Evolutionary conservation across 2,797 vertebrate species (phyloP), one percentile per base, ranked within the genome.

Genomic region (Rhyacichthys aspro): DNA sequence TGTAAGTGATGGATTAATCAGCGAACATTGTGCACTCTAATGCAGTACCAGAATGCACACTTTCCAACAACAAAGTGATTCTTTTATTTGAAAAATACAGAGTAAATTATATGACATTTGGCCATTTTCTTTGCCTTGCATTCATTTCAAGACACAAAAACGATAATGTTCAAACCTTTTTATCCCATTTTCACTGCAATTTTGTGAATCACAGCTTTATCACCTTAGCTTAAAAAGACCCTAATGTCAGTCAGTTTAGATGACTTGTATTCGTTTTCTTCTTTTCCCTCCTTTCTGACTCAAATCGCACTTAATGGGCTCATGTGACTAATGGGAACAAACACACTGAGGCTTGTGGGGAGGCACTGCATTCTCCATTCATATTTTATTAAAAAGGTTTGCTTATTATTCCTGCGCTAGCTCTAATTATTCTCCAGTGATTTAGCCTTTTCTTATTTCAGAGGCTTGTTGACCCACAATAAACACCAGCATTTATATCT

Each of bases 321-420:
- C 32, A 18, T 50, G 17, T 37, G 33, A 11, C 28, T 50, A 11
- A 50, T 50, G 33, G 37, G 9, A 38, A 11, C 37, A 11, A 38
- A 14, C 37, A 37, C 11, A 48, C n/a, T 32, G 14, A 33, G 23
- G 23, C 23, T 8, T 48, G 10, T 48, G 19, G 12, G 12, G 38
- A 43, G 32, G 12, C 8, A 15, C 5, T 52, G 74, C n/a, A n/a
- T 46, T 75, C 10, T 72, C 11, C 1, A 9, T 52, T 59, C 36
- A 63, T 78, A 60, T 74, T 76, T 76, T 68, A 70, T 72, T 66
- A 44, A 63, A 59, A n/a, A 56, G 16, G 2, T 55, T 59, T 23
- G 50, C 52, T 74, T 55, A 55, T 76, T 32, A 45, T 45, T 46
- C 18, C 49, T 43, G 32, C 43, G 43, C 55, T 59, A 19, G 45